Evolutionary conservation across 1,140 invertebrate species (phyloP), one percentile per base, ranked within the genome.

Genomic region (Ganaspis sp.): DNA sequence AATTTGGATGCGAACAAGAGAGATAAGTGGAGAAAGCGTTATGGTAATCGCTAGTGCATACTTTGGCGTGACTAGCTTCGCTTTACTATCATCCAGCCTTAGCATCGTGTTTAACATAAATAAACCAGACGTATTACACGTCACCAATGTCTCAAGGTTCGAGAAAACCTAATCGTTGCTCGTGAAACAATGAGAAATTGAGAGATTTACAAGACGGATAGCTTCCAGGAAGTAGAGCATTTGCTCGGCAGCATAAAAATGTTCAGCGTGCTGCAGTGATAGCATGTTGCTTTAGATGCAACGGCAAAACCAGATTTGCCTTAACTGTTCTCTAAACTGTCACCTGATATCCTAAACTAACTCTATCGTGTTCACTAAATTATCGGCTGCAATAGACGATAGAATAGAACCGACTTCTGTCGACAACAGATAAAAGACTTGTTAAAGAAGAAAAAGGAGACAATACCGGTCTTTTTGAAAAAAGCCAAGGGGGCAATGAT

Each of bases 1-100:
- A 64, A 29, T 64, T 64, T 64, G 9, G 4, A 26, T 64, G 12
- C 12, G 8, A 70, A 70, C n/a, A 70, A 38, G 19, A 70, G 9
- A 70, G 69, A 38, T 38, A 70, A 70, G 37, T 70, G 69, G 69
- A 40, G 69, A 70, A 70, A 70, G 69, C 69, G 9, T 40, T 70
- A 70, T 70, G 69, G 69, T 70, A 70, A 70, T 70, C 34, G 4
- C 19, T 34, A n/a, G 58, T 64, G 58, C 58, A 64, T 9, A 64
- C 26, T 64, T 64, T 64, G 58, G 58, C 58, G 58, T 64, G 58
- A 64, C 58, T 29, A 26, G 54, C 54, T 26, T 12, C 54, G 54
- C 21, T 23, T 64, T 64, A 64, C 26, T 64, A 64, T 64, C 58
- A 64, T 34, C 26, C 26, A 15, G 26, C 58, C 15, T 12, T 64